Percentiles rank a stretch among this genome's conserved stretches.
Conservation (phyloP, 2,113 vertebrate genomes). For the Vombatus ursinus region DNA sequence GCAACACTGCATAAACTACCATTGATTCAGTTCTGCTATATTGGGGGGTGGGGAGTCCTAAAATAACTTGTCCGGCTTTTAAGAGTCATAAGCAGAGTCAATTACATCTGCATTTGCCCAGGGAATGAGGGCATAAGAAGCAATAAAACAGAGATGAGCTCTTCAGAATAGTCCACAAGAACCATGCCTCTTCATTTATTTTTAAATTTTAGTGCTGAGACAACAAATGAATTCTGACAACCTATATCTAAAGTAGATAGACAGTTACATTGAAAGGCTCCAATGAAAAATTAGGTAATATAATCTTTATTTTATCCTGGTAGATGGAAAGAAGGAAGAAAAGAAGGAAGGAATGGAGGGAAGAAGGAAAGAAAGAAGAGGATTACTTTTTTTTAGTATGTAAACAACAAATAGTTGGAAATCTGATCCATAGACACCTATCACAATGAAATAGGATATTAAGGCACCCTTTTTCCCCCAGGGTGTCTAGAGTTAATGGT, state of each 20-base stretch:
- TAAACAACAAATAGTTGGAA: neutral
- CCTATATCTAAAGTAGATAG: neutral
- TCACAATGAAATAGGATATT: neutral
- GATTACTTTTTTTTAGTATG: neutral
- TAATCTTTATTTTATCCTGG: slow-evolving; percentile 12
- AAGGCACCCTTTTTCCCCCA: neutral
- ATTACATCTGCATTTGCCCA: slow-evolving; percentile 1
- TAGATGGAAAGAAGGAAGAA: neutral
- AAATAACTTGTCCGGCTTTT: slow-evolving; percentile 39
- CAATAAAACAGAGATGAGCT: neutral
- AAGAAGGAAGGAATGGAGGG: neutral
- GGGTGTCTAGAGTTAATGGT: neutral
- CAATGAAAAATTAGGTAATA: neutral
- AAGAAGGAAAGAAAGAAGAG: no score
- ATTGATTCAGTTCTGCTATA: slow-evolving; percentile 53
- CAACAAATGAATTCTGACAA: neutral
- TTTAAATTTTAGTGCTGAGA: slow-evolving; percentile 11
- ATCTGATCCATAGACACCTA: neutral
- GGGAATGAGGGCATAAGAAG: neutral
- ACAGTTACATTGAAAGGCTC: neutral
- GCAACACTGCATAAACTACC: slow-evolving; percentile 46
- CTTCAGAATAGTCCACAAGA: neutral
- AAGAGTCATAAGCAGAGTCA: slow-evolving; percentile 32
- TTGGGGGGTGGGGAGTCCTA: slow-evolving; percentile 49
- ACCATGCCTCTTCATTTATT: slow-evolving; percentile 6